phyloP scores from a whole-genome alignment of 2,113 vertebrate genomes.

The Lucifuga dentata region DNA sequence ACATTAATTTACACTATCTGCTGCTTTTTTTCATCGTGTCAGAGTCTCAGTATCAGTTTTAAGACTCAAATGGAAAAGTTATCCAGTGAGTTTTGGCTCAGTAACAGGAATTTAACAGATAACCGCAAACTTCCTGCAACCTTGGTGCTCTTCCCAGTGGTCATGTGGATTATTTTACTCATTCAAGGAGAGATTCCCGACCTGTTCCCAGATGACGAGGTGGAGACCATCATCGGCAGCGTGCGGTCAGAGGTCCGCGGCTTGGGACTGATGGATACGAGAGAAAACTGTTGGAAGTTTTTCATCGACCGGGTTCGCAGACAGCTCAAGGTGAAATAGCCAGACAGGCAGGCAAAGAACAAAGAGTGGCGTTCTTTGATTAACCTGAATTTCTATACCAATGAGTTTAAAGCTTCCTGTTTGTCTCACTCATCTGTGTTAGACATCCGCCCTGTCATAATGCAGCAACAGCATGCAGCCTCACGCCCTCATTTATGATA shows the following conservation, averaged over 20 bases:
- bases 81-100: not conserved
- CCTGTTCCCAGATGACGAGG: conserved; percentile 92
- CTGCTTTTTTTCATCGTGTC: too few species aligned
- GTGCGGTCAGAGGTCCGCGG: conserved; percentile 89
- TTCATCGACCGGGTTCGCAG: conserved; percentile 90
- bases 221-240: conserved; percentile 89
- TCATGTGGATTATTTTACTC: conserved; percentile 19
- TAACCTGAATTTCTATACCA: conserved; percentile 27
- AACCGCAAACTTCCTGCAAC: not conserved
- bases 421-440: conserved; percentile 40
- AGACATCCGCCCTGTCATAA: conserved; percentile 47
- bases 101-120: not conserved
- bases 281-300: conserved; percentile 95
- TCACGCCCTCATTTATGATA: conserved; percentile 48
- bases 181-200: conserved; percentile 93
- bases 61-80: too few species aligned
- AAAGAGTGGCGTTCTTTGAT: not conserved
- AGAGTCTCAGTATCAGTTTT: too few species aligned
- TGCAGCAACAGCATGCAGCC: conserved; percentile 32
- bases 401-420: conserved; percentile 40
- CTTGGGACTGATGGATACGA: conserved; percentile 87
- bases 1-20: too few species aligned
- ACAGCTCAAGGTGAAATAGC: conserved; percentile 89
- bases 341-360: conserved; percentile 11
- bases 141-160: not conserved